Percentiles rank a stretch among this genome's conserved stretches.
Conservation (phyloP, 2,797 vertebrate species). For the Pangasius djambal region DNA sequence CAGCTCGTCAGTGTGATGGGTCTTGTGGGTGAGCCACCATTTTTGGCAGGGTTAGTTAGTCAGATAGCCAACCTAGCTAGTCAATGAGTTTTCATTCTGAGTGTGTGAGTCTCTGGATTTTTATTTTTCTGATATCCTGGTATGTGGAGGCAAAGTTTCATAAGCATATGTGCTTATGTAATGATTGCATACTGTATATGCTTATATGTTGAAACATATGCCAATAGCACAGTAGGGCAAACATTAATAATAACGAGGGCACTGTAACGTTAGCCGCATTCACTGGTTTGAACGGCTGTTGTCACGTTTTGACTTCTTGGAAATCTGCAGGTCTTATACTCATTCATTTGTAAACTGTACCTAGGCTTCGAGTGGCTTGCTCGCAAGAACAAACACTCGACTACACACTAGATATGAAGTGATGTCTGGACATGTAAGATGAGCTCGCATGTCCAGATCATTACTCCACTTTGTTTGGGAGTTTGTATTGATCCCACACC, state of each 20-base stretch:
- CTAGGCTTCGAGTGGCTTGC: background rate
- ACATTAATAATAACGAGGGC: background rate
- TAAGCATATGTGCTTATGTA: too few species aligned
- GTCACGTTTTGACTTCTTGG: too few species aligned
- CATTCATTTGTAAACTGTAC: background rate
- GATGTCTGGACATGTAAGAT: background rate
- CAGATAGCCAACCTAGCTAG: background rate
- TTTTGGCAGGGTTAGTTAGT: background rate
- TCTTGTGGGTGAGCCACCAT: background rate
- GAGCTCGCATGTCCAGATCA: background rate
- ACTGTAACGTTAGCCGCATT: background rate
- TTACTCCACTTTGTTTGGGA: background rate
- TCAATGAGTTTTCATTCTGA: too few species aligned
- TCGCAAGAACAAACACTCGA: background rate
- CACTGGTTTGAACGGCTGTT: background rate
- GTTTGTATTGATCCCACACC: background rate
- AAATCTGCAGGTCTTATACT: too few species aligned
- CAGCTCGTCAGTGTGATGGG: background rate
- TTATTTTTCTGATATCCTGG: too few species aligned
- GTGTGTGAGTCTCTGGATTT: too few species aligned
- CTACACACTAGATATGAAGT: too few species aligned
- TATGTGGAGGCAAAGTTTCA: too few species aligned
- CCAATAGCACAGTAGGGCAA: too few species aligned
- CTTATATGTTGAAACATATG: background rate
- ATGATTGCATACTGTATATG: too few species aligned